phyloP scores from a whole-genome alignment of 2,797 vertebrate species.

The Podarcis siculus region DNA sequence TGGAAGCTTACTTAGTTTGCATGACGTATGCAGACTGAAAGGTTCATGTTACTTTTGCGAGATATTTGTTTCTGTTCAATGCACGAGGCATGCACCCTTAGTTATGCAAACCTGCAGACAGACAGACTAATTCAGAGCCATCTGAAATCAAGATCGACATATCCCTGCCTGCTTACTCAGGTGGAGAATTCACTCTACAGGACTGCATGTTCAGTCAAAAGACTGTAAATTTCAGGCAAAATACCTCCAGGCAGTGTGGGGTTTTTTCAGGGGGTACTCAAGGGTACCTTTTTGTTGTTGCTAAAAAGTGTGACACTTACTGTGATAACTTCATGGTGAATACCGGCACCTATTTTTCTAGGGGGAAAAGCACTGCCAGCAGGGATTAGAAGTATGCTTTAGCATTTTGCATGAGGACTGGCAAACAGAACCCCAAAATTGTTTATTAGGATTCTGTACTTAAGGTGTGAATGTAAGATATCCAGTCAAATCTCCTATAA shows the following conservation, averaged over 20 bases:
- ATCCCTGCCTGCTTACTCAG: not conserved
- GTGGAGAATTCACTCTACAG: not conserved
- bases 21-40: not conserved
- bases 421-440: not conserved
- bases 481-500: too few species aligned
- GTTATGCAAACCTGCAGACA: constrained; percentile 1
- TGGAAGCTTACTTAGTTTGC: not conserved
- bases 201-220: not conserved
- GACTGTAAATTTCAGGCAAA: not conserved
- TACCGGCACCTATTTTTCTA: not conserved
- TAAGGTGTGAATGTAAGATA: not conserved
- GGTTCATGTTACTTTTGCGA: not conserved
- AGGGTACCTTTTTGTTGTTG: not conserved
- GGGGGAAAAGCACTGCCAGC: not conserved
- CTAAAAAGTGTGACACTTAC: not conserved
- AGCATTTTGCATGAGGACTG: not conserved
- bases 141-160: not conserved
- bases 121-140: not conserved
- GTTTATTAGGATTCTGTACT: not conserved
- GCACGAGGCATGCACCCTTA: not conserved
- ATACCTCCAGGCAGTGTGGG: not conserved
- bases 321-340: not conserved
- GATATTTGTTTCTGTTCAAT: not conserved
- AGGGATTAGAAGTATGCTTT: not conserved
- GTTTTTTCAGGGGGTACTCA: not conserved